These are phyloP conservation scores for Drosophila acutilabella DNA, from an alignment of 2,888 invertebrate genomes.

Conservation along the genomic window DNA sequence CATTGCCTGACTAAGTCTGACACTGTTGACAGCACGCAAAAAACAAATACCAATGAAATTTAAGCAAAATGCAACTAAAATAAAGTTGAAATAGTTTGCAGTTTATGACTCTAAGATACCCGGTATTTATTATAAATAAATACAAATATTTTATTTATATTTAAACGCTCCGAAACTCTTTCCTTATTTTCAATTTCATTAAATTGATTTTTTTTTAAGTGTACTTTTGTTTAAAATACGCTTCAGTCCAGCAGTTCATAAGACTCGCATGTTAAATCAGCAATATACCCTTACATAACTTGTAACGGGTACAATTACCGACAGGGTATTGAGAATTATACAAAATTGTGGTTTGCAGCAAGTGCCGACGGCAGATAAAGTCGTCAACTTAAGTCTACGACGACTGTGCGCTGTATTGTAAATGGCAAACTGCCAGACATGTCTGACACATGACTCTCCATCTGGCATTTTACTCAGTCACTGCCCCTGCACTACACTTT, in stretches of 20 bases:
- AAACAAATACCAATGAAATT: not conserved
- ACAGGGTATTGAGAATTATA: not conserved
- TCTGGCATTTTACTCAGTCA: conserved; percentile 5
- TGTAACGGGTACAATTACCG: not conserved
- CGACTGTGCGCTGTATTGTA: not conserved
- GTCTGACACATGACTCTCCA: conserved; percentile 44
- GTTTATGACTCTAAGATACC: too few relatives aligned
- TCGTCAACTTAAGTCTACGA: conserved; percentile 13
- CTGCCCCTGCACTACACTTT: not conserved
- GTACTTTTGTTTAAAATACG: too few relatives aligned
- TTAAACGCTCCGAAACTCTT: too few relatives aligned
- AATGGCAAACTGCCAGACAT: conserved; percentile 53
- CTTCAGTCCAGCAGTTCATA: too few relatives aligned
- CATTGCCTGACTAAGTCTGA: conserved; percentile 1
- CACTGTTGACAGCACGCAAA: conserved; percentile 39
- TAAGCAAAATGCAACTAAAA: not conserved
- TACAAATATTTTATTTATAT: too few relatives aligned
- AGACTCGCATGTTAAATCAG: too few relatives aligned
- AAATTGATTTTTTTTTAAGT: too few relatives aligned
- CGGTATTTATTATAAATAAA: too few relatives aligned
- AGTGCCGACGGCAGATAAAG: conserved; percentile 22
- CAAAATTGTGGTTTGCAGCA: not conserved
- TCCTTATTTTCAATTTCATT: too few relatives aligned
- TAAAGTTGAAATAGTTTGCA: not conserved
- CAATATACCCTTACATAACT: not conserved